These are phyloP conservation scores for Bombus superbus DNA, from an alignment of 1,140 invertebrate species.

Conservation along the genomic window DNA sequence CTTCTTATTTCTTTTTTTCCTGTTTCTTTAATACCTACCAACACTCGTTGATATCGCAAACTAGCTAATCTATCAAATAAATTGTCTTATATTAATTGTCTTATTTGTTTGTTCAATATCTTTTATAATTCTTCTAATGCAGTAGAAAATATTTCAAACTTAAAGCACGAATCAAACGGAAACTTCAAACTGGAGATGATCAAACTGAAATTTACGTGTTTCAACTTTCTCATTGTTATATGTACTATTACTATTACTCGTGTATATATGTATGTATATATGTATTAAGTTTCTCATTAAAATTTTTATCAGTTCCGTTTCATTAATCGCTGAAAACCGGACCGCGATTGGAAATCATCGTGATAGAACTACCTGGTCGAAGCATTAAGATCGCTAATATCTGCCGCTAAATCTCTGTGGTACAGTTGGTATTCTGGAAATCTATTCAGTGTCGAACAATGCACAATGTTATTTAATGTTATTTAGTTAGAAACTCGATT, in stretches of 20 bases:
- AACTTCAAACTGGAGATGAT: too few relatives aligned
- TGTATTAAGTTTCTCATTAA: background rate
- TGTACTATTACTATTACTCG: too few relatives aligned
- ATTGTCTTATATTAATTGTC: background rate
- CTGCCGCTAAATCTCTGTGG: too few relatives aligned
- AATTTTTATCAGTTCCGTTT: slow-evolving; percentile 10
- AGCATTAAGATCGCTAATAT: background rate
- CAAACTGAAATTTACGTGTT: background rate
- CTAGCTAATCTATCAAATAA: too few relatives aligned
- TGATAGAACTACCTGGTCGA: background rate
- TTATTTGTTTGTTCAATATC: background rate
- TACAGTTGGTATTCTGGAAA: background rate
- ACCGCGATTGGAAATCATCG: background rate
- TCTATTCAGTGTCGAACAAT: background rate
- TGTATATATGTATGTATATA: too few relatives aligned
- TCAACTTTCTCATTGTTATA: too few relatives aligned
- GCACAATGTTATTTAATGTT: background rate
- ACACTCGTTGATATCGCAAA: background rate
- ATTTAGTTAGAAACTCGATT: slow-evolving; percentile 3
- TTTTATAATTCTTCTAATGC: background rate
- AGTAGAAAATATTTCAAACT: too few relatives aligned
- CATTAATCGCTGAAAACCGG: background rate
- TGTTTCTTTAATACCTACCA: background rate
- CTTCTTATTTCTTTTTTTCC: background rate
- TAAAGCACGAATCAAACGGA: too few relatives aligned